A percentile compares a stretch with the other conserved stretches of the same genome.
phyloP scores from a whole-genome alignment of 2,113 vertebrate species.

The Oxyruncus cristatus region DNA sequence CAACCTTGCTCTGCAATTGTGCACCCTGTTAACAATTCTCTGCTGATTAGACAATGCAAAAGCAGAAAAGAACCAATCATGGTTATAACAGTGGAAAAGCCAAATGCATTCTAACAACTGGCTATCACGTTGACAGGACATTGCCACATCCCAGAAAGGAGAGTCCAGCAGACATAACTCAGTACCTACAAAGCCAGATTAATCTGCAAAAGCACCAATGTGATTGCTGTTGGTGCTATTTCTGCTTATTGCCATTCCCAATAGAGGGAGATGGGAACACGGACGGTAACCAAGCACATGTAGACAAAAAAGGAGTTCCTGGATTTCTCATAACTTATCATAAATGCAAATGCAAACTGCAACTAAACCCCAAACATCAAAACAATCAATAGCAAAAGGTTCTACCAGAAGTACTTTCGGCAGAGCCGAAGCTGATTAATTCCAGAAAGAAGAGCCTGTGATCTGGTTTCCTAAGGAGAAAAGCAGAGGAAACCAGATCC shows the following conservation, averaged over 20 bases:
- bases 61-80: constrained; percentile 42
- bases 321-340: not conserved
- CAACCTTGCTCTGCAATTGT: constrained; percentile 8
- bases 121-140: not conserved
- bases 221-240: not conserved
- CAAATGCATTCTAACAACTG: constrained; percentile 3
- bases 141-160: not conserved
- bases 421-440: not conserved
- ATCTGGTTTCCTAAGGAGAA: not conserved
- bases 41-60: constrained; percentile 52
- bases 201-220: not conserved
- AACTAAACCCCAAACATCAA: not conserved
- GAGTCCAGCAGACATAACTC: not conserved
- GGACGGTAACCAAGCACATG: not conserved
- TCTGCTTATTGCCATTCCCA: not conserved
- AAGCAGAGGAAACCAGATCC: constrained; percentile 21
- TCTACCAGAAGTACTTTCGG: not conserved
- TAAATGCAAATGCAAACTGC: not conserved
- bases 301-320: not conserved
- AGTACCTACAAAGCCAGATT: not conserved
- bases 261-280: not conserved
- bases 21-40: constrained; percentile 52
- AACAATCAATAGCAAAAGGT: not conserved
- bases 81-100: not conserved
- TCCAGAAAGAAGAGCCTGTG: not conserved